A percentile compares a stretch with the other conserved stretches of the same genome.
Conservation (phyloP, 2,888 invertebrate genomes). For the Trichacis sp. region DNA sequence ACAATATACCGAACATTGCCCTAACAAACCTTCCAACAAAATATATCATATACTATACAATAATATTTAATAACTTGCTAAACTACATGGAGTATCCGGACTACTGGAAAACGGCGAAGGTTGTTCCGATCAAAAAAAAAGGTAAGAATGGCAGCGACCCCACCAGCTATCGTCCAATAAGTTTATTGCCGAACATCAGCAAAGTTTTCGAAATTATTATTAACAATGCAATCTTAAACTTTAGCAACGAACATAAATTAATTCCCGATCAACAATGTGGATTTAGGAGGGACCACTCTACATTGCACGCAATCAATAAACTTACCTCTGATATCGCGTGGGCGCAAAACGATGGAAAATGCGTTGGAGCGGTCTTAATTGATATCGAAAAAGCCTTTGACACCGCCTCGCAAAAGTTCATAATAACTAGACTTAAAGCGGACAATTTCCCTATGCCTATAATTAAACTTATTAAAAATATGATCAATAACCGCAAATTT, state of each 20-base stretch:
- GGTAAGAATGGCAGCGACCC: conserved; percentile 14
- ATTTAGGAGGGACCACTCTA: no score
- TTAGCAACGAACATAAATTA: neutral
- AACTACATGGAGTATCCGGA: conserved; percentile 51
- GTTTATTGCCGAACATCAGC: conserved; percentile 37
- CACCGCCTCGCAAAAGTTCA: no score
- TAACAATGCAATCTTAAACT: neutral
- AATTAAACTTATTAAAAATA: conserved; percentile 14
- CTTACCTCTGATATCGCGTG: conserved; percentile 12
- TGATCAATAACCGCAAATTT: conserved; percentile 26
- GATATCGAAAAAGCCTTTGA: no score
- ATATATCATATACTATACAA: conserved; percentile 2
- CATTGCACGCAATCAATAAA: conserved; percentile 32
- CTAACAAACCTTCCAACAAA: conserved; percentile 12
- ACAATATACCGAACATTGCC: conserved; percentile 18
- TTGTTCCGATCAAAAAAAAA: conserved; percentile 37
- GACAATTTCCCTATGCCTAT: conserved; percentile 27
- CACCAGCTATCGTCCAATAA: conserved; percentile 44
- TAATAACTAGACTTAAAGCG: conserved; percentile 21
- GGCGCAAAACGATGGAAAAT: conserved; percentile 3
- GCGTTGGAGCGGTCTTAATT: conserved; percentile 21
- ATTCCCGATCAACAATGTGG: conserved; percentile 25
- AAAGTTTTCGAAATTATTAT: conserved; percentile 10
- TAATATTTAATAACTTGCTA: no score
- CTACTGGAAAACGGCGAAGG: conserved; percentile 43